Evolutionary conservation across 1,140 invertebrate genomes (phyloP).

Genomic region (Rhizoglyphus robini): DNA sequence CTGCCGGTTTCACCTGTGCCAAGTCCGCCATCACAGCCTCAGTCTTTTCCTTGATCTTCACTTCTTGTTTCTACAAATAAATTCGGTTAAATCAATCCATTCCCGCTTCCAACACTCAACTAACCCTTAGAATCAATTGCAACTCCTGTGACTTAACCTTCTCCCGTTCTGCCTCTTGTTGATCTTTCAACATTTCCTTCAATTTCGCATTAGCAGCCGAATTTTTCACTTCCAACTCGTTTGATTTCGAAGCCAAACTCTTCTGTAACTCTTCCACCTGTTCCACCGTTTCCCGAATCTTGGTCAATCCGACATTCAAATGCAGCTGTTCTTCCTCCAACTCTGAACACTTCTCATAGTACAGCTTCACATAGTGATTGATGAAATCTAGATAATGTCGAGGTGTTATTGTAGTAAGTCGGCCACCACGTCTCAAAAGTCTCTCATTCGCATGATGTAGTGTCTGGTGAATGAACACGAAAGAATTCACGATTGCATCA

Average conservation of each 20-base stretch:
- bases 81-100: not conserved
- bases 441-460: slow-evolving; percentile 82
- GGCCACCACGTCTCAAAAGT: slow-evolving; percentile 73
- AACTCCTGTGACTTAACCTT: slow-evolving; percentile 97
- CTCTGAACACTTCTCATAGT: slow-evolving; percentile 93
- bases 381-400: slow-evolving; percentile 99
- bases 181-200: slow-evolving; percentile 97
- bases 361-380: slow-evolving; percentile 95
- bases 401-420: slow-evolving; percentile 94
- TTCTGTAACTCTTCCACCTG: slow-evolving; percentile 99
- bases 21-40: slow-evolving; percentile 85
- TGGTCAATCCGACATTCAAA: slow-evolving; percentile 93
- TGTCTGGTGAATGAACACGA: slow-evolving; percentile 95
- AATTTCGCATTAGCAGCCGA: slow-evolving; percentile 96
- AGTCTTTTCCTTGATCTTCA: slow-evolving; percentile 81
- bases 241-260: slow-evolving; percentile 87
- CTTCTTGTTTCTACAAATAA: slow-evolving; percentile 48
- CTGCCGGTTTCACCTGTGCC: slow-evolving; percentile 91
- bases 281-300: slow-evolving; percentile 97
- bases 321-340: slow-evolving; percentile 97
- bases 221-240: slow-evolving; percentile 96
- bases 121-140: slow-evolving; percentile 59
- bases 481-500: slow-evolving; percentile 92
- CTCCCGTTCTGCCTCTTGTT: slow-evolving; percentile 98
- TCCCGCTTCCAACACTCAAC: not conserved